Conservation (phyloP, 2,797 vertebrate species). For the Alectoris magna region DNA sequence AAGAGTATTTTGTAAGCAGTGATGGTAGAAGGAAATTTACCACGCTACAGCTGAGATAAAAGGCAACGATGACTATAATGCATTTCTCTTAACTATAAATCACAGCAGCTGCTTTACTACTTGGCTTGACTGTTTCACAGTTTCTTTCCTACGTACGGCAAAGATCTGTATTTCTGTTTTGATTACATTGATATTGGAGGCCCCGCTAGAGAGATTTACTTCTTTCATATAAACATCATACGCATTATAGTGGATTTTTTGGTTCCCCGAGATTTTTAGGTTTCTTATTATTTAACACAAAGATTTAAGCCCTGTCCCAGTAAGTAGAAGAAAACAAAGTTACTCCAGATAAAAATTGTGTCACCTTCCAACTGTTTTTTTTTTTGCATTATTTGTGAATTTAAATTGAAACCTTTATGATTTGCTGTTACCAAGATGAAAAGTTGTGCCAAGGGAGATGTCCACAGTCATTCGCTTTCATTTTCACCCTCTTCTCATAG, state of each 20-base stretch:
- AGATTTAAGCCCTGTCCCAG: not conserved
- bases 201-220: not conserved
- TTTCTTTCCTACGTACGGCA: not conserved
- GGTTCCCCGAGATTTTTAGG: not conserved
- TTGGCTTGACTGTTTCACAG: not conserved
- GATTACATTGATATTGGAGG: not conserved
- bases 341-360: not conserved
- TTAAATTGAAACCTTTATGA: not conserved
- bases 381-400: not conserved
- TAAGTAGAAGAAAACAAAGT: not conserved
- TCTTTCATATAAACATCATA: not conserved
- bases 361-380: not conserved
- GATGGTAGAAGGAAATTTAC: constrained; percentile 30
- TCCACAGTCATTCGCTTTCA: not conserved
- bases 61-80: constrained; percentile 6
- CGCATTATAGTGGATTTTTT: not conserved
- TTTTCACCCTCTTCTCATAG: constrained; percentile 30
- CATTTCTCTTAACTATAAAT: not conserved
- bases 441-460: constrained; percentile 5
- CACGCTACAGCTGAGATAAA: constrained; percentile 19
- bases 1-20: constrained; percentile 22
- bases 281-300: not conserved
- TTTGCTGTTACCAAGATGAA: not conserved
- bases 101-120: not conserved
- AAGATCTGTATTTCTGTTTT: not conserved